These are phyloP conservation scores for Lophura nycthemera DNA, from an alignment of 2,113 vertebrate genomes.

Conservation along the genomic window DNA sequence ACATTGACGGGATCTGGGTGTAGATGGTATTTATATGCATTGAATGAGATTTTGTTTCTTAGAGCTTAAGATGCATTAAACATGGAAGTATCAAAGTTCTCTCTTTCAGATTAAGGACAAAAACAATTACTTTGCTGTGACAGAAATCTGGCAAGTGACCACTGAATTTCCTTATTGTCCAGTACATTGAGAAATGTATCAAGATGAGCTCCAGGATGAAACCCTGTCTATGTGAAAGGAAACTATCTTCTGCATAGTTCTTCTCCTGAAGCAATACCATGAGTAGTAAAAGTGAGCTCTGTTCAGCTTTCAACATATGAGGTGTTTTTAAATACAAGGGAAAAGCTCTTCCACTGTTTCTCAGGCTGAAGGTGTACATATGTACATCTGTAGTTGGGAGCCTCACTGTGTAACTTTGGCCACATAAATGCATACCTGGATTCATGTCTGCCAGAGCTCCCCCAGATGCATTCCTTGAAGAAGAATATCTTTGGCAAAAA, in stretches of 20 bases:
- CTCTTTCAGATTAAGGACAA: not conserved
- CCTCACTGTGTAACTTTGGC: not conserved
- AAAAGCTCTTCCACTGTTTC: not conserved
- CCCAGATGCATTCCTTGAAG: not conserved
- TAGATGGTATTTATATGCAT: not conserved
- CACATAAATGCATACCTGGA: not conserved
- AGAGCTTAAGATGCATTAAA: not conserved
- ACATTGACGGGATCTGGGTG: not conserved
- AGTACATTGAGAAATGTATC: conserved; percentile 5
- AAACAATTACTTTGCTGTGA: not conserved
- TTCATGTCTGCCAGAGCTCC: not conserved
- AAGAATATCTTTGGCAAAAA: not conserved
- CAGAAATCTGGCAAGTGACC: not conserved
- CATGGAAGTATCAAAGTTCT: not conserved
- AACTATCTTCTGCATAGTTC: conserved; percentile 10
- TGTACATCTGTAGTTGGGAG: not conserved
- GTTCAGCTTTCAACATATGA: not conserved
- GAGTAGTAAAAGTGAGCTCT: not conserved
- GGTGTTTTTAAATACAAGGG: not conserved
- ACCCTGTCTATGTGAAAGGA: not conserved
- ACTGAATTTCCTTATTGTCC: not conserved
- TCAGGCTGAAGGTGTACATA: not conserved
- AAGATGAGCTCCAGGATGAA: not conserved
- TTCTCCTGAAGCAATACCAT: not conserved
- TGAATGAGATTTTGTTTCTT: not conserved